Conservation (phyloP, 2,888 invertebrate species). For the Lasiommata megera region DNA sequence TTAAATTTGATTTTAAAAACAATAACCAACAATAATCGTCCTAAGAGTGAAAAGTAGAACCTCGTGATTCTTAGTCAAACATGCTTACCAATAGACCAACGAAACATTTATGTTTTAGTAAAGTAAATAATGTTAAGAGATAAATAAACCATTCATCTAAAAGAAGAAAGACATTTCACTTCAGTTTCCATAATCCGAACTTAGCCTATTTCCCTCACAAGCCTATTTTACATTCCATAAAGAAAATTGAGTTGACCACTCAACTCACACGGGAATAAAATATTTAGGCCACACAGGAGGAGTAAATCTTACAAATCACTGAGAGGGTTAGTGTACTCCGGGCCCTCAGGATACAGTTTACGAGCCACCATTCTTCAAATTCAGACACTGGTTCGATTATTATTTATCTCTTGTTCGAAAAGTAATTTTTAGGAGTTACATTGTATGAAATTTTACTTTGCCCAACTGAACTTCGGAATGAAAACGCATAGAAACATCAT, state of each 20-base stretch:
- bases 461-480: too few species aligned
- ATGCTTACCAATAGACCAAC: too few species aligned
- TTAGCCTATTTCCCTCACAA: slow-evolving; percentile 3
- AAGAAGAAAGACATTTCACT: too few species aligned
- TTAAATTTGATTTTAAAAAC: too few species aligned
- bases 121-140: too few species aligned
- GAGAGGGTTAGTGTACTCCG: slow-evolving; percentile 26
- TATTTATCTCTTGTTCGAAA: neutral
- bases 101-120: too few species aligned
- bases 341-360: slow-evolving; percentile 19
- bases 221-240: slow-evolving; percentile 25
- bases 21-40: too few species aligned
- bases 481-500: too few species aligned
- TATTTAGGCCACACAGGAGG: slow-evolving; percentile 17
- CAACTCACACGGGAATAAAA: slow-evolving; percentile 21
- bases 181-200: neutral
- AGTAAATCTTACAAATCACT: slow-evolving; percentile 30
- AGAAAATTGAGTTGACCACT: slow-evolving; percentile 25
- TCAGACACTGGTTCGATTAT: neutral
- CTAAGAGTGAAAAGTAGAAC: too few species aligned
- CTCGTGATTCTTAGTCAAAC: too few species aligned
- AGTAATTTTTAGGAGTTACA: neutral
- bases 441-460: too few species aligned
- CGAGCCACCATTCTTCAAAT: neutral
- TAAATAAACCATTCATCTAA: too few species aligned